These are phyloP conservation scores for Patiria pectinifera DNA, from an alignment of 53 echinoderm and acorn worm species.

Conservation along the genomic window DNA sequence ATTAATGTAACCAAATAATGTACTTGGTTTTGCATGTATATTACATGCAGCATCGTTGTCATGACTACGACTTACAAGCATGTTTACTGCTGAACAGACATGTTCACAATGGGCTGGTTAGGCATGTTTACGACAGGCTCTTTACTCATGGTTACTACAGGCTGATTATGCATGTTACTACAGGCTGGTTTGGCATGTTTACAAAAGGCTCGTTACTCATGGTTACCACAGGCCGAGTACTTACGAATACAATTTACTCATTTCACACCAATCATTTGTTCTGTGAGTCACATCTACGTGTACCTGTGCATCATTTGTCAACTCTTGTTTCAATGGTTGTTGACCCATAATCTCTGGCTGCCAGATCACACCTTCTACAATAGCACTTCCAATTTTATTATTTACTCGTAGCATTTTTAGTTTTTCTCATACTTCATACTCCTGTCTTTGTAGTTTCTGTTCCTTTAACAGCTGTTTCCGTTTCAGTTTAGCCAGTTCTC, in stretches of 20 bases:
- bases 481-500: too few relatives aligned
- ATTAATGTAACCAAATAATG: constrained; percentile 9
- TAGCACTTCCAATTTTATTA: too few relatives aligned
- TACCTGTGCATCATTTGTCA: too few relatives aligned
- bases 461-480: too few relatives aligned
- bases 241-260: not conserved
- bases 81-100: not conserved
- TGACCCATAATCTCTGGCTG: too few relatives aligned
- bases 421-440: too few relatives aligned
- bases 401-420: too few relatives aligned
- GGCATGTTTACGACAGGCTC: not conserved
- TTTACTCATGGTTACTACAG: too few relatives aligned
- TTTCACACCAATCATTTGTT: constrained; percentile 54
- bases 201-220: not conserved
- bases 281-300: not conserved
- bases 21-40: constrained; percentile 25
- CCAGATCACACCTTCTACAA: too few relatives aligned
- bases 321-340: too few relatives aligned
- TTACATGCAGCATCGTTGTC: not conserved
- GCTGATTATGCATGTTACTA: not conserved
- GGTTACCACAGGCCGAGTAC: not conserved
- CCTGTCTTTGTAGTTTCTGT: too few relatives aligned
- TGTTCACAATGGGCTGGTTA: not conserved
- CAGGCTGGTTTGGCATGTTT: too few relatives aligned
- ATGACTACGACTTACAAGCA: not conserved